Conservation (phyloP, 2,888 invertebrate species). For the Hemistola chrysoprasaria region DNA sequence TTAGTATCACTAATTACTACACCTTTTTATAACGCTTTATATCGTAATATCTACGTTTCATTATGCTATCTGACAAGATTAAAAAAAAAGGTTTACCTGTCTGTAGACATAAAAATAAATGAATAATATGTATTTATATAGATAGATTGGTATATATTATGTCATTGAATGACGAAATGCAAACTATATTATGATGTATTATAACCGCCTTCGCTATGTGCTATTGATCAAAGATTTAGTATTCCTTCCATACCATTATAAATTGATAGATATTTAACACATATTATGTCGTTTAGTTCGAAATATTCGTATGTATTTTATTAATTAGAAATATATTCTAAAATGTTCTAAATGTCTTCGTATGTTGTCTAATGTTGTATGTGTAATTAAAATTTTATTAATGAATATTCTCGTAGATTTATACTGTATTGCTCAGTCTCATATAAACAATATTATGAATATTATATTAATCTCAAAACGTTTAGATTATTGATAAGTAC, state of each 20-base stretch:
- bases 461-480: no score
- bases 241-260: constrained; percentile 1
- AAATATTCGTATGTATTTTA: constrained; percentile 7
- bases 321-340: constrained; percentile 8
- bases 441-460: no score
- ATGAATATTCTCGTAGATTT: constrained; percentile 9
- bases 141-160: not conserved
- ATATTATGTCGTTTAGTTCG: constrained; percentile 10
- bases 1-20: no score
- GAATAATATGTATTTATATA: not conserved
- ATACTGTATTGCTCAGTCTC: constrained; percentile 6
- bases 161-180: not conserved
- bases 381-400: constrained; percentile 13
- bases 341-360: constrained; percentile 14
- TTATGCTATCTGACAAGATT: no score
- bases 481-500: no score
- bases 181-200: not conserved
- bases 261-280: constrained; percentile 8
- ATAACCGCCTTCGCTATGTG: constrained; percentile 13
- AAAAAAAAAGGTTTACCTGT: no score
- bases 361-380: no score
- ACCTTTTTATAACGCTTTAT: no score
- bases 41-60: no score
- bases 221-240: constrained; percentile 2
- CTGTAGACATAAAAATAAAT: not conserved